phyloP scores from a whole-genome alignment of 2,797 vertebrate species.

The Muscicapa comitata region DNA sequence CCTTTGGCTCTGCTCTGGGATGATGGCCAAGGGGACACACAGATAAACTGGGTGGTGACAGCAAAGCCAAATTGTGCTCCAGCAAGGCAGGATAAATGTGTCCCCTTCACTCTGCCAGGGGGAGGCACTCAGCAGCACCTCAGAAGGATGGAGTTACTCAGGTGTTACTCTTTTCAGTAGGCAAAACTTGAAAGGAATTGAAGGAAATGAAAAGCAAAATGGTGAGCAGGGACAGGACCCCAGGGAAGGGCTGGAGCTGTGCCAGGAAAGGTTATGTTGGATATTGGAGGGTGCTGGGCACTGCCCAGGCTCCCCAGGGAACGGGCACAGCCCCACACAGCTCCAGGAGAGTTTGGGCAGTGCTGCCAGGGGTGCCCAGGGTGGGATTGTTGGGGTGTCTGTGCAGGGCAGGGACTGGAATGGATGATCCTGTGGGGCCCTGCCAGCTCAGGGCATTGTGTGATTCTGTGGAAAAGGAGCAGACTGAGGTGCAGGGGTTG shows the following conservation, averaged over 20 bases:
- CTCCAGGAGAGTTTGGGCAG: neutral
- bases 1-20: neutral
- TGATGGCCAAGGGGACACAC: neutral
- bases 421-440: fast-evolving
- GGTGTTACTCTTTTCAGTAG: neutral
- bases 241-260: neutral
- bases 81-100: neutral
- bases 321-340: neutral
- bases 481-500: fast-evolving
- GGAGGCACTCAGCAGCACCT: neutral
- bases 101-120: fast-evolving
- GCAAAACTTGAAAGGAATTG: neutral
- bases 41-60: neutral
- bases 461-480: neutral
- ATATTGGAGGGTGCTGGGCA: neutral
- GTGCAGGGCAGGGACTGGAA: fast-evolving
- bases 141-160: neutral
- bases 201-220: neutral
- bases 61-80: neutral
- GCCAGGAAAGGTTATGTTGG: fast-evolving
- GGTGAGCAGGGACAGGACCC: neutral
- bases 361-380: too few relatives aligned
- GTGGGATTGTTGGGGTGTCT: neutral
- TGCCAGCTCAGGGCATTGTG: neutral
- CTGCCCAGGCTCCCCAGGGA: neutral